phyloP scores from a whole-genome alignment of 2,888 invertebrate species.

The Scaptomyza polygonia region DNA sequence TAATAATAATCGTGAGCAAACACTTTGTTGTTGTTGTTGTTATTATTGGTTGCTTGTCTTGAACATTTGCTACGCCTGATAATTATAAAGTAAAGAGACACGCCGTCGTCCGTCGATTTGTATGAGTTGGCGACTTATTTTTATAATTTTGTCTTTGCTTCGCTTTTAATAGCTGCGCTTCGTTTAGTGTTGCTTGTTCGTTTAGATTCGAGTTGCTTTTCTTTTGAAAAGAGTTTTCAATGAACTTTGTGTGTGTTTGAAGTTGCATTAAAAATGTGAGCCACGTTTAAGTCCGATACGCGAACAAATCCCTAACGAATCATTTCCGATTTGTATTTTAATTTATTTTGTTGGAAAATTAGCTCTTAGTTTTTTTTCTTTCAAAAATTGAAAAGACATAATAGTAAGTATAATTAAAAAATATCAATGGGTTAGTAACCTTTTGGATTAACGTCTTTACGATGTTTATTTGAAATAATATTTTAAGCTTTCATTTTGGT shows the following conservation, averaged over 20 bases:
- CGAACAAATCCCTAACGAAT: constrained; percentile 30
- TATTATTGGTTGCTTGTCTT: constrained; percentile 28
- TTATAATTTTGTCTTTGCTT: constrained; percentile 65
- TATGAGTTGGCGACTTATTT: constrained; percentile 51
- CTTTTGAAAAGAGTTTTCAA: constrained; percentile 37
- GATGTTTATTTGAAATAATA: no score
- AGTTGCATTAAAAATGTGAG: constrained; percentile 41
- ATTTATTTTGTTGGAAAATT: background rate
- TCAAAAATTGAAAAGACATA: background rate
- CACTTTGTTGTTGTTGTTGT: constrained; percentile 39
- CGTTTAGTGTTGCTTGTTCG: constrained; percentile 34
- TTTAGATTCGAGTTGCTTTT: constrained; percentile 38
- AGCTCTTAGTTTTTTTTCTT: background rate
- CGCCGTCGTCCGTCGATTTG: background rate
- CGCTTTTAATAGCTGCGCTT: constrained; percentile 59
- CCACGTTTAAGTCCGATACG: constrained; percentile 45
- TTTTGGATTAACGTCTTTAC: background rate
- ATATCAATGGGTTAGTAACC: background rate
- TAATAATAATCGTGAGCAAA: constrained; percentile 44
- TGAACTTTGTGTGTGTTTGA: constrained; percentile 12
- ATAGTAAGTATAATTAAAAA: background rate
- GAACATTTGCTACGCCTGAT: constrained; percentile 48
- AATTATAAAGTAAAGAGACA: constrained; percentile 56
- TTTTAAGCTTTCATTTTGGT: background rate
- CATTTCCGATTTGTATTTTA: constrained; percentile 40